These are phyloP conservation scores for Diaprepes abbreviatus DNA, from an alignment of 2,888 invertebrate species.

Conservation along the genomic window DNA sequence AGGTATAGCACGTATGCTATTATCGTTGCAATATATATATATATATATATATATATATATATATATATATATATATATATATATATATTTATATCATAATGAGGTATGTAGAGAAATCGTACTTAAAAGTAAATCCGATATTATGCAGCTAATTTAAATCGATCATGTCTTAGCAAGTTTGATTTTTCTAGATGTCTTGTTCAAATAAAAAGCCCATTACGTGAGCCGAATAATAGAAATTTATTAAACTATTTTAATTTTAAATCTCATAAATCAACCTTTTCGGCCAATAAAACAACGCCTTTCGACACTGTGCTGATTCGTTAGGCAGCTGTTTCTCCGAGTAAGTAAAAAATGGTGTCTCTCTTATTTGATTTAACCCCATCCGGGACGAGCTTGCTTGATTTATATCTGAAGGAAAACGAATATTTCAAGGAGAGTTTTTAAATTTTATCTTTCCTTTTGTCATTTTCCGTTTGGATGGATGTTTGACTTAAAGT, in stretches of 20 bases:
- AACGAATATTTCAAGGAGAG: conserved; percentile 17
- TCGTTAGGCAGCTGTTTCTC: conserved; percentile 34
- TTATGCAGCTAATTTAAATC: too few species aligned
- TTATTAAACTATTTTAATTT: conserved; percentile 1
- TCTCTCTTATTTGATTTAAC: conserved; percentile 39
- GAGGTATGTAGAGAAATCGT: too few species aligned
- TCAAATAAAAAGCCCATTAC: too few species aligned
- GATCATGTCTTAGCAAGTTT: too few species aligned
- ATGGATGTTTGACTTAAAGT: not conserved
- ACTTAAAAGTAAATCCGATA: too few species aligned
- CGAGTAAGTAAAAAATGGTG: conserved; percentile 30
- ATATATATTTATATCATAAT: too few species aligned
- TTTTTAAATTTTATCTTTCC: conserved; percentile 23
- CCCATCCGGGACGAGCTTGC: conserved; percentile 23
- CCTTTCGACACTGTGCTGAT: conserved; percentile 21
- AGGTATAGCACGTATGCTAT: too few species aligned
- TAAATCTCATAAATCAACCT: conserved; percentile 3
- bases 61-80: too few species aligned
- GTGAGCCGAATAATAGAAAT: not conserved
- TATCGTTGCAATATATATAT: too few species aligned
- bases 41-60: too few species aligned
- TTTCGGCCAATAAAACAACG: not conserved
- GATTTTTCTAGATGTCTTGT: too few species aligned
- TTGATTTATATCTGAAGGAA: conserved; percentile 29
- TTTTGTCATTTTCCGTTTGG: not conserved